These are phyloP conservation scores for Cyclopterus lumpus DNA, from an alignment of 2,797 vertebrate species.

Conservation along the genomic window DNA sequence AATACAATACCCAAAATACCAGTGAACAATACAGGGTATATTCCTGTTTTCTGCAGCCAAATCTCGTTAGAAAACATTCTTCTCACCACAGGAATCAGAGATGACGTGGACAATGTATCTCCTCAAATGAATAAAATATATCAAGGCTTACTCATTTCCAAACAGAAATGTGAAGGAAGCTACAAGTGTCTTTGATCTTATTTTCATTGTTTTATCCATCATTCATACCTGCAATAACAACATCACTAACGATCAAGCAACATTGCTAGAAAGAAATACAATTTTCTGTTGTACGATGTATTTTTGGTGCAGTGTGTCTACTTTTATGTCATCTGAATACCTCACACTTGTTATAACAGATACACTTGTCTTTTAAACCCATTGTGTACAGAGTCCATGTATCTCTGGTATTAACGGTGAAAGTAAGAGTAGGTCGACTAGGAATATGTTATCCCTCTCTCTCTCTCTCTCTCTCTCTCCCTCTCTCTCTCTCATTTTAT, in stretches of 20 bases:
- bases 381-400: background rate
- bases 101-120: slow-evolving; percentile 3
- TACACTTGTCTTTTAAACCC: background rate
- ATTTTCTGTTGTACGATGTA: background rate
- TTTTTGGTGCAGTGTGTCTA: background rate
- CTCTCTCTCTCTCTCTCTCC: background rate
- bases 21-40: slow-evolving; percentile 1
- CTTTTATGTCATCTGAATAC: background rate
- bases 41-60: background rate
- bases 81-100: slow-evolving; percentile 6
- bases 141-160: background rate
- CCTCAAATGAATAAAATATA: slow-evolving; percentile 19
- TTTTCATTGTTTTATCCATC: background rate
- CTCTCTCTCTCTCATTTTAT: slow-evolving; percentile 60
- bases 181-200: background rate
- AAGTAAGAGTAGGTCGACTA: slow-evolving; percentile 23
- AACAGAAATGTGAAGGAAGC: slow-evolving; percentile 11
- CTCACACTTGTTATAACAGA: background rate
- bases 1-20: slow-evolving; percentile 27
- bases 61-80: background rate
- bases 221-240: background rate
- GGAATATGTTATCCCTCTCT: slow-evolving; percentile 9
- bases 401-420: background rate
- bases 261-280: background rate
- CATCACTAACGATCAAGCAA: background rate